Evolutionary conservation across 2,113 vertebrate genomes (phyloP), one percentile per base, ranked within the genome.

Genomic region (Onychorhynchus coronatus): DNA sequence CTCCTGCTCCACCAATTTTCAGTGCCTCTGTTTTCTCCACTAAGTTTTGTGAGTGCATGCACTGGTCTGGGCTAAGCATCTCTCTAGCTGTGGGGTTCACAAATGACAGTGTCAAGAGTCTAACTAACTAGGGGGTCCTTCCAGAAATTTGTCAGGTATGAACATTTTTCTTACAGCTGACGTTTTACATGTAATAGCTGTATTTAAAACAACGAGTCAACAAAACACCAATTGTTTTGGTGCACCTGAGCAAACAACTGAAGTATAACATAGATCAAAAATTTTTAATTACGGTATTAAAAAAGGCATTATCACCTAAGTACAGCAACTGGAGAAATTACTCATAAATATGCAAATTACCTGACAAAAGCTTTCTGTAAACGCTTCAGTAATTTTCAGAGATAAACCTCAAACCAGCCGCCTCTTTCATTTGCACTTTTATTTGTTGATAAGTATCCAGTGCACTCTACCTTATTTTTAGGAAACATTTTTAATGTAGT

Each of bases 311-410:
- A 96, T 96, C 90, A 94, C 75, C 88, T 76, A 83, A 96, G 91
- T 79, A 94, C 91, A 96, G 92, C 63, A 84, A 96, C 80, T 55
- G 63, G n/a, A 93, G 80, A 96, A 94, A 95, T 81, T 72, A 72
- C 31, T 84, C 70, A 94, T 95, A 58, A 95, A 95, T 95, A 94
- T 86, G 93, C 73, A 97, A 92, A 96, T 94, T 41, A 88, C 73
- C 68, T 84, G 85, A 81, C 81, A 91, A 96, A 96, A 92, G 41
- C 74, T 93, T 81, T 76, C 72, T 90, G 49, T 41, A 90, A 93
- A 94, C 3, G 84, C 92, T 91, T 89, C 92, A 85, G 82, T 80
- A 86, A 95, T 95, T 97, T 97, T 88, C 91, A 91, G 77, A 92
- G 94, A 96, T 91, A 91, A 91, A 86, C 86, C 71, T 78, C 25